Percentiles rank a stretch among this genome's conserved stretches.
Evolutionary conservation across 2,113 vertebrate species (phyloP).

Genomic region (Chaetodon trifascialis): DNA sequence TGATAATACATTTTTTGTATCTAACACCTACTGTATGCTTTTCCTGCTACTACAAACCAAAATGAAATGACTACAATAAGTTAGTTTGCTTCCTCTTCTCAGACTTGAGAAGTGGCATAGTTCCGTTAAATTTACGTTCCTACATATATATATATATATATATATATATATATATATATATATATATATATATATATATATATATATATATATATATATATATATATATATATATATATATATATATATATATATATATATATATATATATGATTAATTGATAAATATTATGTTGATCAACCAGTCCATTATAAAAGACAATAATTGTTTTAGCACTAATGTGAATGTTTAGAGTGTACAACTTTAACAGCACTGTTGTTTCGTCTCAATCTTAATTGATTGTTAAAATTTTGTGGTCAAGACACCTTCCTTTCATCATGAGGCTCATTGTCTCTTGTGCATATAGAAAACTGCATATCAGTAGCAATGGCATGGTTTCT

Average conservation of each 20-base stretch:
- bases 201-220: too few relatives aligned
- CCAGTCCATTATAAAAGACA: neutral
- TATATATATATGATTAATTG: too few relatives aligned
- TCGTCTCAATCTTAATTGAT: neutral
- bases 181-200: too few relatives aligned
- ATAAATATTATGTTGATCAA: neutral
- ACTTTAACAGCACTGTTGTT: neutral
- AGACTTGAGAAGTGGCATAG: neutral
- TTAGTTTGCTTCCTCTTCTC: neutral
- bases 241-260: too few relatives aligned
- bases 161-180: too few relatives aligned
- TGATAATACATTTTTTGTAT: neutral
- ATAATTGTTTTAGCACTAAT: neutral
- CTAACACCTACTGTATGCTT: neutral
- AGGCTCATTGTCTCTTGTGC: neutral
- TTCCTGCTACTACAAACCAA: neutral
- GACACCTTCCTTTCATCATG: too few relatives aligned
- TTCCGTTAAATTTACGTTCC: neutral
- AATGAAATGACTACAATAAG: neutral
- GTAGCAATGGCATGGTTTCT: neutral
- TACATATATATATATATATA: too few relatives aligned
- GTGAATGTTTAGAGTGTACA: neutral
- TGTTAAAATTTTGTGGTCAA: neutral
- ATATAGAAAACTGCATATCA: neutral
- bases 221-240: too few relatives aligned